Conservation (phyloP, 2,888 invertebrate species). For the Meiosimyza platycephala region DNA sequence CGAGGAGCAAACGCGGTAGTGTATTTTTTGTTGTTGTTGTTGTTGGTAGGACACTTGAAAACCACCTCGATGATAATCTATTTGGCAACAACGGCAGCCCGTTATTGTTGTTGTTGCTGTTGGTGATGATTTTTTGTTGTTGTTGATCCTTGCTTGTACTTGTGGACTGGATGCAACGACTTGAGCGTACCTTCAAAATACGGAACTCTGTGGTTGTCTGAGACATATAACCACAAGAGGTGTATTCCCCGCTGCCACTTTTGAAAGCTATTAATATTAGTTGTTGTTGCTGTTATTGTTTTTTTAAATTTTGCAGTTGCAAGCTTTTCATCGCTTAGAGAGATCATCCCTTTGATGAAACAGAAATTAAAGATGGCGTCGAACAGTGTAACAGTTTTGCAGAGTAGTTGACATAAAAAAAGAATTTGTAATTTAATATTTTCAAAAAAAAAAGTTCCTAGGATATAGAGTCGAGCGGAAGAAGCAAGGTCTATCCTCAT, state of each 20-base stretch:
- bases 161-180: conserved; percentile 11
- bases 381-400: too few relatives aligned
- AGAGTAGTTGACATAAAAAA: too few relatives aligned
- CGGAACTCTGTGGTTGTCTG: conserved; percentile 34
- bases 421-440: too few relatives aligned
- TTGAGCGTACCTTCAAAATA: background rate
- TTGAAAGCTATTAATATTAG: background rate
- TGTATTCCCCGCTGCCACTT: background rate
- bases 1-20: background rate
- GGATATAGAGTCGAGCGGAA: too few relatives aligned
- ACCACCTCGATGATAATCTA: conserved; percentile 21
- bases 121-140: conserved; percentile 15
- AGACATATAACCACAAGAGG: conserved; percentile 23
- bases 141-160: conserved; percentile 11
- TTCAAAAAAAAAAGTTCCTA: too few relatives aligned
- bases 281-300: conserved; percentile 17
- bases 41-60: conserved; percentile 20
- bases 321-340: conserved; percentile 13
- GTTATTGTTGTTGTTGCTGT: conserved; percentile 25
- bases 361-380: conserved; percentile 33
- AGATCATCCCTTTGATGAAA: conserved; percentile 29
- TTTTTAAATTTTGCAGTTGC: background rate
- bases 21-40: background rate
- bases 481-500: too few relatives aligned
- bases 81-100: conserved; percentile 25